Conservation (phyloP, 2,113 vertebrate species). For the Corynorhinus townsendii region DNA sequence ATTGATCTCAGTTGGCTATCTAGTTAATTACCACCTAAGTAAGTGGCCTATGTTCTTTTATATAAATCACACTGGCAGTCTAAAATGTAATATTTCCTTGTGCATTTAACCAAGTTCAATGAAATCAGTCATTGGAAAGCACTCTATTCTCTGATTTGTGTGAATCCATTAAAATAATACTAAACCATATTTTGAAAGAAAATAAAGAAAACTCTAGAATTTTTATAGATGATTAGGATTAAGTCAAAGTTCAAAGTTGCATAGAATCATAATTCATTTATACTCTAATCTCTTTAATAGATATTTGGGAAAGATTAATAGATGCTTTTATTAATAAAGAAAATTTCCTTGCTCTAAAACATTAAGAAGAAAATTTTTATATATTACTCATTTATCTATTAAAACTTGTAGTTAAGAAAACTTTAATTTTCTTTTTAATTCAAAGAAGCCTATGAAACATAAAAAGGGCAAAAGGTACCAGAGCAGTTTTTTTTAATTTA, state of each 20-base stretch:
- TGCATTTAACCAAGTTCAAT: constrained; percentile 47
- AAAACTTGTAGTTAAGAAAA: constrained; percentile 47
- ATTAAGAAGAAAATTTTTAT: constrained; percentile 9
- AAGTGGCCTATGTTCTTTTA: background rate
- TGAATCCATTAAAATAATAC: constrained; percentile 57
- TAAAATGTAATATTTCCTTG: constrained; percentile 50
- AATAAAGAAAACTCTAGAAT: constrained; percentile 66
- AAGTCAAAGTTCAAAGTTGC: constrained; percentile 60
- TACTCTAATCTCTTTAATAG: constrained; percentile 51
- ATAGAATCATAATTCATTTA: constrained; percentile 48
- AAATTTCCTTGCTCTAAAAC: background rate
- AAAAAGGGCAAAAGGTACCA: constrained; percentile 68
- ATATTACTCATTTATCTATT: constrained; percentile 43
- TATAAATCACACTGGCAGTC: constrained; percentile 57
- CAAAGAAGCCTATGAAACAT: constrained; percentile 34
- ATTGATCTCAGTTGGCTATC: background rate
- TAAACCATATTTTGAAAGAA: constrained; percentile 36
- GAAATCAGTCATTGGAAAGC: constrained; percentile 39
- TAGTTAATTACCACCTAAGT: constrained; percentile 49
- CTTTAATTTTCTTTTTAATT: constrained; percentile 60
- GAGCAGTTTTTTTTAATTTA: constrained; percentile 55
- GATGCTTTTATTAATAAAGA: background rate
- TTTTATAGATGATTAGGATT: constrained; percentile 60
- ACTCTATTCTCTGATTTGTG: constrained; percentile 51
- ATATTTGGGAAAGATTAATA: constrained; percentile 42